Conservation (phyloP, 2,113 vertebrate genomes). For the Elaphurus davidianus region DNA sequence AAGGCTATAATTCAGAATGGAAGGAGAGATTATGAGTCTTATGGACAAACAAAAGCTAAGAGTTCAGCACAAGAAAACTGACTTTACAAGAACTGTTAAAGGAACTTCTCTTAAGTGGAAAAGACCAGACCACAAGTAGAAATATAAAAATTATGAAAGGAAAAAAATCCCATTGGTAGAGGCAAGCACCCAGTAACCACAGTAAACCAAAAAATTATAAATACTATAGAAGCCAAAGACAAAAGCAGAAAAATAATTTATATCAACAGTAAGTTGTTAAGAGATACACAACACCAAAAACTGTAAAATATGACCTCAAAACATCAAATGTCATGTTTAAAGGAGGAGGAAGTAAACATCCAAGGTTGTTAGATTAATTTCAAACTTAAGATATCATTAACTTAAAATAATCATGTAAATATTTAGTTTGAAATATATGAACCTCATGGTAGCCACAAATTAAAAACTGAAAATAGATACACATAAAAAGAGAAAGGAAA, state of each 20-base stretch:
- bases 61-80: background rate
- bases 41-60: background rate
- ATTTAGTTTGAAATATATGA: background rate
- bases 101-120: background rate
- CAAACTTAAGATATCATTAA: background rate
- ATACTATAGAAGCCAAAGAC: background rate
- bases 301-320: background rate
- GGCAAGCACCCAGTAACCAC: background rate
- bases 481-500: background rate
- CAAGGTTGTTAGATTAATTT: background rate
- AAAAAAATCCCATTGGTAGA: background rate
- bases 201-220: background rate
- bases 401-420: background rate
- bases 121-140: background rate
- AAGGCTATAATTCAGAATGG: background rate
- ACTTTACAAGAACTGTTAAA: background rate
- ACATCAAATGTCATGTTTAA: background rate
- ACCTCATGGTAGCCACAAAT: background rate
- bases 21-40: background rate
- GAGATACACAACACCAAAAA: background rate
- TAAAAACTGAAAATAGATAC: background rate
- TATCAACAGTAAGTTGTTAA: background rate
- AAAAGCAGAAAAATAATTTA: background rate
- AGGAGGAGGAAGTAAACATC: background rate
- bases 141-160: background rate